Evolutionary conservation across 1,140 invertebrate species (phyloP), one percentile per base, ranked within the genome.

Genomic region (Drosophila chauvacae): DNA sequence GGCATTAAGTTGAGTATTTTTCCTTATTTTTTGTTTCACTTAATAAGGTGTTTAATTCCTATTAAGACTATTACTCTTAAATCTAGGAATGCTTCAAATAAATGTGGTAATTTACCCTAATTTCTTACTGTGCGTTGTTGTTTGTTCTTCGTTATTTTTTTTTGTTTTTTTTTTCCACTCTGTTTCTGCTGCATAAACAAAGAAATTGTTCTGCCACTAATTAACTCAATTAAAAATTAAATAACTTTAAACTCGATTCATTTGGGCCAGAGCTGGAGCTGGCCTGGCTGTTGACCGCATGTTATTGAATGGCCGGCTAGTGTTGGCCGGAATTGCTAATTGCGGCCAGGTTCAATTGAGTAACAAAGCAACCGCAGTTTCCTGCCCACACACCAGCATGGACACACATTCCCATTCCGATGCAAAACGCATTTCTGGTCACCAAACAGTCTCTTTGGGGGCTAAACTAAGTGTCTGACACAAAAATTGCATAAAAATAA

Each of bases 221-320:
- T 87, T 87, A 88, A 87, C 66, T 83, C 83, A 88, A 88, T 87
- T 87, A 88, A 88, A 88, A 71, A 80, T 88, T 88, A 84, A 87
- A 88, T 50, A 80, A 84, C 72, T 88, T 87, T 87, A 68, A 84
- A 74, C 77, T 80, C 61, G 65, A 80, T 74, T 83, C 72, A 60
- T 69, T 69, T 63, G 53, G 56, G 13, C 20, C 48, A 57, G 14
- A 26, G 35, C 18, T 14, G 10, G 16, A 26, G 53, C 35, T 39
- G 33, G 70, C 39, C 41, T 18, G 71, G 56, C 42, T 47, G 71
- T 51, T 50, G 61, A 62, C 72, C 59, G 71, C 77, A 73, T 74
- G 77, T 74, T 85, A 85, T 85, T 80, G 63, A 77, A 59, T 76
- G 62, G 59, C 45, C 57, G 30, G 37, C 45, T 59, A 68, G 75